These are phyloP conservation scores for Phocoena phocoena DNA, from an alignment of 2,113 vertebrate genomes.

Conservation along the genomic window DNA sequence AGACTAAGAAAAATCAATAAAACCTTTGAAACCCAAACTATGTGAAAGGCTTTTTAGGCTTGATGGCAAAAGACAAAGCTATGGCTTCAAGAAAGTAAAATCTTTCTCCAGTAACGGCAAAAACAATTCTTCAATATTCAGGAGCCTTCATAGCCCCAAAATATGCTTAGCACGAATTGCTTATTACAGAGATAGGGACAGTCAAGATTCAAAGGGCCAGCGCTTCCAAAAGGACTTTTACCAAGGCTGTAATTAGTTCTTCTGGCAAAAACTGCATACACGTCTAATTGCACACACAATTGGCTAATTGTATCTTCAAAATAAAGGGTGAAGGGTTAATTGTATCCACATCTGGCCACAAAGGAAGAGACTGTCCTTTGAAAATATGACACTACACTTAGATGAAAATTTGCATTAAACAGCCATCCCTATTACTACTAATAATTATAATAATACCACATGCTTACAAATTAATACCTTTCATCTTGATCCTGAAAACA, in stretches of 20 bases:
- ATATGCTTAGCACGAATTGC: conserved; percentile 47
- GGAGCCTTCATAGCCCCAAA: conserved; percentile 8
- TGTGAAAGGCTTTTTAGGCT: conserved; percentile 45
- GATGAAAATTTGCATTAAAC: conserved; percentile 73
- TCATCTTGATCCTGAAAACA: conserved; percentile 71
- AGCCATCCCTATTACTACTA: conserved; percentile 67
- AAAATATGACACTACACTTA: conserved; percentile 78
- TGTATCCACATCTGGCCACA: conserved; percentile 78
- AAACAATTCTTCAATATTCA: conserved; percentile 66
- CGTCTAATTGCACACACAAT: conserved; percentile 75
- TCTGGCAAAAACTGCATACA: conserved; percentile 71
- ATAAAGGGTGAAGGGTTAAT: conserved; percentile 79
- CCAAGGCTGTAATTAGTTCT: conserved; percentile 74
- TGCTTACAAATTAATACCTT: conserved; percentile 75
- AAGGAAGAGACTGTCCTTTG: conserved; percentile 72
- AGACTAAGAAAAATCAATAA: conserved; percentile 60
- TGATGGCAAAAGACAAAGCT: conserved; percentile 65
- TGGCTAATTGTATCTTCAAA: conserved; percentile 79
- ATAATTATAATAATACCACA: conserved; percentile 75
- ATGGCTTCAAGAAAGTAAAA: conserved; percentile 64
- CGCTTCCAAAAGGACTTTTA: conserved; percentile 71
- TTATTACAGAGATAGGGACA: conserved; percentile 66
- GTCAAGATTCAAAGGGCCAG: conserved; percentile 73
- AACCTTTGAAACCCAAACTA: conserved; percentile 59
- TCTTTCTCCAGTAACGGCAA: conserved; percentile 52